These are phyloP conservation scores for Thymallus thymallus DNA, from an alignment of 2,113 vertebrate species.

Conservation along the genomic window DNA sequence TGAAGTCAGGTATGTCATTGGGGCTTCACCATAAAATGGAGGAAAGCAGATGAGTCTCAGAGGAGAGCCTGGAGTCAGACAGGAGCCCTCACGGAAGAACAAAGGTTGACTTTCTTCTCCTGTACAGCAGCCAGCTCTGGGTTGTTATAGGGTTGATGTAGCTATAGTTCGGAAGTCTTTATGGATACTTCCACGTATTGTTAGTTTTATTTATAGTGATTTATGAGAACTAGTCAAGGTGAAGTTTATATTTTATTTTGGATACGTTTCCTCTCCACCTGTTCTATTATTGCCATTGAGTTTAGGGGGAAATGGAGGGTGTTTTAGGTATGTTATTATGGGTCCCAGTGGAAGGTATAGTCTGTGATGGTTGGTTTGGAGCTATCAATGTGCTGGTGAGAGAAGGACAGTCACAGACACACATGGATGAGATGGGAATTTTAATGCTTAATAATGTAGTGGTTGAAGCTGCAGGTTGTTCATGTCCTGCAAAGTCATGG, in stretches of 20 bases:
- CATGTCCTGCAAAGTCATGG: conserved; percentile 69
- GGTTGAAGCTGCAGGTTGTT: conserved; percentile 55
- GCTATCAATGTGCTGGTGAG: conserved; percentile 16
- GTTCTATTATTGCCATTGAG: background rate
- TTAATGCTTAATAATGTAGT: conserved; percentile 62
- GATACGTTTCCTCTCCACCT: background rate
- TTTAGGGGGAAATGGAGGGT: background rate
- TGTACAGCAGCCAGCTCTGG: conserved; percentile 9
- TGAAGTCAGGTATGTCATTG: conserved; percentile 90
- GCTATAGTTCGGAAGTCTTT: conserved; percentile 40
- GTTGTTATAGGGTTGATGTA: background rate
- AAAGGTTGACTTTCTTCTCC: conserved; percentile 66
- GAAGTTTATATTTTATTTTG: conserved; percentile 21
- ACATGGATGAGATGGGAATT: conserved; percentile 60
- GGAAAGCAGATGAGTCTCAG: conserved; percentile 83
- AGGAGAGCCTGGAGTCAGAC: conserved; percentile 73
- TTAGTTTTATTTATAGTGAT: conserved; percentile 28
- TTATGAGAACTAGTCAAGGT: conserved; percentile 44
- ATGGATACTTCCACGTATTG: conserved; percentile 54
- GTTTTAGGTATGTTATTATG: background rate
- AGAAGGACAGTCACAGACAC: conserved; percentile 17
- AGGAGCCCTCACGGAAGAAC: conserved; percentile 67
- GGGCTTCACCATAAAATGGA: conserved; percentile 98
- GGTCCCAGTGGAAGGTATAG: background rate
- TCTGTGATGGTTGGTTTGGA: background rate